Percentiles rank a stretch among this genome's conserved stretches.
Evolutionary conservation across 2,113 vertebrate genomes (phyloP).

Genomic region (Chunga burmeisteri): DNA sequence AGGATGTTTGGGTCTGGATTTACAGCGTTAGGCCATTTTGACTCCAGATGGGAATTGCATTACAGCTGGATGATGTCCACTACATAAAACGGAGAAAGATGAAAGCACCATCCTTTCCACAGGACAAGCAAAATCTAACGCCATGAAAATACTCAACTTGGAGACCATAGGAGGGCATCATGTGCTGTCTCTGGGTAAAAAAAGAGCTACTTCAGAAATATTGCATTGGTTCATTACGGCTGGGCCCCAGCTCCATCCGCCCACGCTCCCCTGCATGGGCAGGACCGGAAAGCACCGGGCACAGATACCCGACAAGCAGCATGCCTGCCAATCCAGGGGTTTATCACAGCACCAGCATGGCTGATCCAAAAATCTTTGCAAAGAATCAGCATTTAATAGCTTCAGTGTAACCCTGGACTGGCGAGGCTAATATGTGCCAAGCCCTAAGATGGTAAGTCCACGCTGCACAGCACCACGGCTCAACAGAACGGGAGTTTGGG

Average conservation of each 20-base stretch:
- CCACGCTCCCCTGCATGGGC: neutral
- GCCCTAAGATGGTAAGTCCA: neutral
- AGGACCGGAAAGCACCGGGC: neutral
- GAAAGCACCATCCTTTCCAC: neutral
- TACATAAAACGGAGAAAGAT: neutral
- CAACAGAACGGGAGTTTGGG: fast-evolving
- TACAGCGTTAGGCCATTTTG: neutral
- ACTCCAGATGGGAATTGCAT: slow-evolving; percentile 19
- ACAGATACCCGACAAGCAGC: neutral
- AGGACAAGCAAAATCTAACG: neutral
- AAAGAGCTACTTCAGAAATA: neutral
- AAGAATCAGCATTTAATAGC: neutral
- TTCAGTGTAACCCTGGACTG: neutral
- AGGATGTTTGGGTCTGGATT: neutral
- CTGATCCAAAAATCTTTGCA: neutral
- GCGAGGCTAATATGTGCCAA: neutral
- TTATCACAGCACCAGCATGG: neutral
- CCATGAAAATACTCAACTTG: neutral
- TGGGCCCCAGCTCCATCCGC: neutral
- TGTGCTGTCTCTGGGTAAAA: neutral
- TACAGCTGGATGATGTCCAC: neutral
- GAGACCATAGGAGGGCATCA: neutral
- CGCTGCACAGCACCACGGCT: neutral
- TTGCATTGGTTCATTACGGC: neutral
- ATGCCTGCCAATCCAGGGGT: fast-evolving